phyloP scores from a whole-genome alignment of 2,888 invertebrate species.

The Timema podura region DNA sequence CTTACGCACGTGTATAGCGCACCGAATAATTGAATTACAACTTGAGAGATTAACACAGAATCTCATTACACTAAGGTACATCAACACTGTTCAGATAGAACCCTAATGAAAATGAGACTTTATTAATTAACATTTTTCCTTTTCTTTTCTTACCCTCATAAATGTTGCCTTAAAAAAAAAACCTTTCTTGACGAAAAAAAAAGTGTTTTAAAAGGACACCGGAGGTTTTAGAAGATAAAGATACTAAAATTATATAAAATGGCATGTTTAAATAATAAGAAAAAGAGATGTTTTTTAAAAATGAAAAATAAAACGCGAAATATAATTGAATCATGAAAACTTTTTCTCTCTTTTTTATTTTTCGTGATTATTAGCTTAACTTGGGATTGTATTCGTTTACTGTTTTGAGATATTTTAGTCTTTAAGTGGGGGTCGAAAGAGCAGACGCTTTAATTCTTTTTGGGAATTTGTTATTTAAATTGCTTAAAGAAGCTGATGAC shows the following conservation, averaged over 20 bases:
- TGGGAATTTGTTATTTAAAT: conserved; percentile 13
- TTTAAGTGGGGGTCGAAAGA: neutral
- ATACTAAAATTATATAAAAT: no score
- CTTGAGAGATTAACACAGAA: conserved; percentile 50
- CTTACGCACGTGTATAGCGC: conserved; percentile 25
- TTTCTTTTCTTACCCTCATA: neutral
- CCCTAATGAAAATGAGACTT: conserved; percentile 50
- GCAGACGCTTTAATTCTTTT: conserved; percentile 1
- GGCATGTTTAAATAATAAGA: neutral
- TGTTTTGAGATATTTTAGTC: neutral
- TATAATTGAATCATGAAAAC: neutral
- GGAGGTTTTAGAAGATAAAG: no score
- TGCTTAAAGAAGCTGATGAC: neutral
- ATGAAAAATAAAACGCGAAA: neutral
- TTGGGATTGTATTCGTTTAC: conserved; percentile 9
- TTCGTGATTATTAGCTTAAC: conserved; percentile 14
- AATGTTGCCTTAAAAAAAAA: neutral
- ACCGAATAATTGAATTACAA: conserved; percentile 48
- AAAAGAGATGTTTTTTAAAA: neutral
- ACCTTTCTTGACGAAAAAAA: no score
- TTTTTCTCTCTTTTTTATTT: conserved; percentile 6
- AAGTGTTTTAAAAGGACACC: no score
- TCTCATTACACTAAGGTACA: conserved; percentile 49
- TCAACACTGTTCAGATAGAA: conserved; percentile 46
- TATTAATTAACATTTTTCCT: conserved; percentile 39